Evolutionary conservation across 2,113 vertebrate species (phyloP), one percentile per base, ranked within the genome.

Genomic region (Rhizomys pruinosus): DNA sequence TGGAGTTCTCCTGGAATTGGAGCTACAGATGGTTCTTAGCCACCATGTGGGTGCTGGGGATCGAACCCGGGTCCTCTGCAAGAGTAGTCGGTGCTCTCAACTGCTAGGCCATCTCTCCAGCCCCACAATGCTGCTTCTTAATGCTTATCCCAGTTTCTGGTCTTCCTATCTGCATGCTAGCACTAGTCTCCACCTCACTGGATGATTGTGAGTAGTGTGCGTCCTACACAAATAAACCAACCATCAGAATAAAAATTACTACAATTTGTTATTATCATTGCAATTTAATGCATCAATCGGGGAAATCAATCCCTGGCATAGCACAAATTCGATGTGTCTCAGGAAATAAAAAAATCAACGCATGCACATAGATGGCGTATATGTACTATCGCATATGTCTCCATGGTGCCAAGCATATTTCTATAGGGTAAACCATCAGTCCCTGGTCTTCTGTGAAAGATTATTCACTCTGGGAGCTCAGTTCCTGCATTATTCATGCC

Each of bases 401-500:
- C 90, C 17, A 2, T 73, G 90, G 93, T 96, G 59, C 95, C 92
- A 23, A 87, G 94, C 20, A 86, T 64, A 29, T 94, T 96, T 96
- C 95, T 96, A 92, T 95, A 97, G 96, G 95, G 95, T 96, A 97
- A 98, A 94, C 89, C 97, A 98, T 98, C 97, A 97, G 95, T 96
- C 96, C 88, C 64, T 93, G 52, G 80, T 77, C 92, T 80, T 91
- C 95, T 90, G 0, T 98, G 98, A 98, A 98, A 81, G 97, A 98
- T 98, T 97, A 97, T 94, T 94, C 97, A 94, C 98, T 92, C 76
- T 96, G 97, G 98, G 98, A 98, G 82, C 95, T 97, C 2, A 95
- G 96, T 96, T 98, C 98, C 98, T 98, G 96, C 95, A 98, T 98
- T 98, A 97, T 97, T 98, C 97, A 98, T 98, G 97, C 97, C 96